Percentiles rank a stretch among this genome's conserved stretches.
These are phyloP conservation scores for Parambassis ranga DNA, from an alignment of 2,797 vertebrate genomes.

Conservation along the genomic window DNA sequence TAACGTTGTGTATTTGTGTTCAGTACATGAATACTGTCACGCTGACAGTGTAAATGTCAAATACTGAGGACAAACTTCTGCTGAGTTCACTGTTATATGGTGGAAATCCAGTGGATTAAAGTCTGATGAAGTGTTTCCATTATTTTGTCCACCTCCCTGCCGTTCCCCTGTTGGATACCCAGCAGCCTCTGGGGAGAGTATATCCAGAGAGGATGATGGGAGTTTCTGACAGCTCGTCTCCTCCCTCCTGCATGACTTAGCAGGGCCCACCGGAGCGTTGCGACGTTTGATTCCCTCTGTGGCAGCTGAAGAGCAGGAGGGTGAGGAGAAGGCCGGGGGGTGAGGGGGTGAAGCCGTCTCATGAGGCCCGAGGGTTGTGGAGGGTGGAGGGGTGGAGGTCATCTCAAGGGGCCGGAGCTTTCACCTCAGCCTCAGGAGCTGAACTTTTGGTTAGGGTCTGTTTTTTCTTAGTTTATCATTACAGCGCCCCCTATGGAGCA, in stretches of 20 bases:
- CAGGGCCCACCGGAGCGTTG: conserved; percentile 57
- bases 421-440: conserved; percentile 20
- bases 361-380: too few relatives aligned
- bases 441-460: not conserved
- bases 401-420: conserved; percentile 50
- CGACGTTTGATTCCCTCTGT: conserved; percentile 40
- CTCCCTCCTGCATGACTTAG: conserved; percentile 55
- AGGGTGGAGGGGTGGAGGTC: conserved; percentile 43
- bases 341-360: conserved; percentile 15
- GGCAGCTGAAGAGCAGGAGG: conserved; percentile 46
- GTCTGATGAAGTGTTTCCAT: conserved; percentile 21
- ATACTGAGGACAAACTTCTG: too few relatives aligned
- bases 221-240: conserved; percentile 70
- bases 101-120: not conserved
- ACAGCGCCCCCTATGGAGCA: too few relatives aligned
- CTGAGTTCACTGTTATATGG: too few relatives aligned
- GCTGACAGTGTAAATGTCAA: too few relatives aligned
- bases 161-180: too few relatives aligned
- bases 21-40: too few relatives aligned
- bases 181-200: conserved; percentile 33
- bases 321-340: not conserved
- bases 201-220: conserved; percentile 62
- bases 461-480: not conserved
- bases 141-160: conserved; percentile 41
- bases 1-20: too few relatives aligned